A percentile compares a stretch with the other conserved stretches of the same genome.
These are phyloP conservation scores for Agrypnia vestita DNA, from an alignment of 1,140 invertebrate species.

Conservation along the genomic window DNA sequence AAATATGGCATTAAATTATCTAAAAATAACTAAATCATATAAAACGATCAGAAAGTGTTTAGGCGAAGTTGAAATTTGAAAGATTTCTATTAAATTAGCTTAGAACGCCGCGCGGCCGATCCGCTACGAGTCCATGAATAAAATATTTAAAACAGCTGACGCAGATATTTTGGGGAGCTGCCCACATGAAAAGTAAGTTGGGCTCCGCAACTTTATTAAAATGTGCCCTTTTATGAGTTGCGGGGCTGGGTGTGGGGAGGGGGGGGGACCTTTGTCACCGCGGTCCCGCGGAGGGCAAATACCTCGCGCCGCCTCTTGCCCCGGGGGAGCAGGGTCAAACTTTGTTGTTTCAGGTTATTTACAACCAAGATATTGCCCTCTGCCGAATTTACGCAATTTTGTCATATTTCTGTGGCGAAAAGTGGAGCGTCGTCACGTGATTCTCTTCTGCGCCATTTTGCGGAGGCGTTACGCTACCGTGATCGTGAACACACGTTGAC, in stretches of 20 bases:
- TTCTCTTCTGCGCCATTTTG: too few relatives aligned
- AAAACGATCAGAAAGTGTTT: too few relatives aligned
- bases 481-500: too few relatives aligned
- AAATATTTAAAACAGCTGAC: conserved; percentile 24
- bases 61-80: too few relatives aligned
- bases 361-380: not conserved
- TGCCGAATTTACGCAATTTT: not conserved
- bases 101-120: too few relatives aligned
- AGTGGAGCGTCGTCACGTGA: too few relatives aligned
- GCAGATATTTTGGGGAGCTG: not conserved
- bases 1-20: too few relatives aligned
- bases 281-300: not conserved
- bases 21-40: too few relatives aligned
- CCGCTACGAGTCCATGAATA: not conserved
- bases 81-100: too few relatives aligned
- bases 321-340: not conserved
- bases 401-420: not conserved
- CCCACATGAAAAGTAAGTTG: conserved; percentile 14
- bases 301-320: not conserved
- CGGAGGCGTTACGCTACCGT: too few relatives aligned
- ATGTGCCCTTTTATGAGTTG: conserved; percentile 12
- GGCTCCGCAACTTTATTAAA: conserved; percentile 6
- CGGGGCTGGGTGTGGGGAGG: too few relatives aligned
- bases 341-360: not conserved
- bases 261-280: conserved; percentile 9